A percentile compares a stretch with the other conserved stretches of the same genome.
Evolutionary conservation across 1,140 invertebrate genomes (phyloP).

Genomic region (Cryptotermes secundus): DNA sequence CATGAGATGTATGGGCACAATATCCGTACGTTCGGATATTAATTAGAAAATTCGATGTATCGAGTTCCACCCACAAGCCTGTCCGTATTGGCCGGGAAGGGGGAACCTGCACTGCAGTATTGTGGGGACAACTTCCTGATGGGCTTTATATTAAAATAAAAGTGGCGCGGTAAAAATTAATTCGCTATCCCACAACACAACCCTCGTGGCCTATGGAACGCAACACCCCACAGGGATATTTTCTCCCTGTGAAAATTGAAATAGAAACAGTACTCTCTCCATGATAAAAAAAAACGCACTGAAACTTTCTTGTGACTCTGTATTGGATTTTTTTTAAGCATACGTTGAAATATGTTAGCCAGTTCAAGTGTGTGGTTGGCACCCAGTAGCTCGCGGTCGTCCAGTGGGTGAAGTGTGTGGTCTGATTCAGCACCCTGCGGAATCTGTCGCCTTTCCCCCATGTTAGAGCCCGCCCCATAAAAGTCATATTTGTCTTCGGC

Average conservation of each 20-base stretch:
- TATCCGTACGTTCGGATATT: not conserved
- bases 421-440: too few relatives aligned
- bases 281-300: not conserved
- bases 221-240: not conserved
- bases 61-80: not conserved
- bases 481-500: too few relatives aligned
- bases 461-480: too few relatives aligned
- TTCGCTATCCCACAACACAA: slow-evolving; percentile 7
- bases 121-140: not conserved
- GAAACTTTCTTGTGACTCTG: not conserved
- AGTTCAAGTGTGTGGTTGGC: not conserved
- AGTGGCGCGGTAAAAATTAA: slow-evolving; percentile 8
- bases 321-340: not conserved
- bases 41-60: not conserved
- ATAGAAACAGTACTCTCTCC: not conserved
- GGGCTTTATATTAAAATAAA: not conserved
- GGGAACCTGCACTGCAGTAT: slow-evolving; percentile 11
- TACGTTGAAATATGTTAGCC: not conserved
- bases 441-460: too few relatives aligned
- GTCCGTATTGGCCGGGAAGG: not conserved
- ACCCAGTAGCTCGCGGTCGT: not conserved
- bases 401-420: not conserved
- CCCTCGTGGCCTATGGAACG: not conserved
- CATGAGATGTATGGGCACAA: not conserved
- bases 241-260: not conserved